phyloP scores from a whole-genome alignment of 2,113 vertebrate genomes.

The Gila orcuttii region DNA sequence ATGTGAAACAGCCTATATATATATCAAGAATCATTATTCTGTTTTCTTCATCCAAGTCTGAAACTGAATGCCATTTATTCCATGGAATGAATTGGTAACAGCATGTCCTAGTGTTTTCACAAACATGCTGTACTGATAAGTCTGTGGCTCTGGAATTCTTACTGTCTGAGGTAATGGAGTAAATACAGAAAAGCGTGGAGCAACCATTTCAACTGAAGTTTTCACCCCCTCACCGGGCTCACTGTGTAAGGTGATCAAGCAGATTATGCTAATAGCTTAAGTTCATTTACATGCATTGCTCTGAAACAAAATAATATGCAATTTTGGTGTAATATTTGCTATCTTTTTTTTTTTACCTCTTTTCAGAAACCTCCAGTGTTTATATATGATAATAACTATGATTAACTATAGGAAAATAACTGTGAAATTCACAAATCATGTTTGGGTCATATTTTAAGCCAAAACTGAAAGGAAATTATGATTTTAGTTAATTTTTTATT shows the following conservation, averaged over 20 bases:
- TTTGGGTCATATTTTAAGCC: not conserved
- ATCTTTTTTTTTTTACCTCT: not conserved
- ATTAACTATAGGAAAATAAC: not conserved
- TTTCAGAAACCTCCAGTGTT: not conserved
- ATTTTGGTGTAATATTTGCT: not conserved
- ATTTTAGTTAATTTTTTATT: not conserved
- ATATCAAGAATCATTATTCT: conserved; percentile 13
- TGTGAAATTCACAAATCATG: not conserved
- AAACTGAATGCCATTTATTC: conserved; percentile 24
- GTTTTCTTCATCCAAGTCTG: not conserved
- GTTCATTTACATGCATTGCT: not conserved
- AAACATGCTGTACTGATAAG: conserved; percentile 20
- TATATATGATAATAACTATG: conserved; percentile 4
- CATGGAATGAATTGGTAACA: conserved; percentile 17
- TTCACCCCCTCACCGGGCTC: not conserved
- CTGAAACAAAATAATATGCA: not conserved
- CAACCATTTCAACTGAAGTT: not conserved
- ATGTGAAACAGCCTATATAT: not conserved
- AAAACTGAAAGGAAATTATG: not conserved
- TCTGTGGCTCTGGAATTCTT: conserved; percentile 30
- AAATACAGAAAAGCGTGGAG: conserved; percentile 5
- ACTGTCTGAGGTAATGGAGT: conserved; percentile 41
- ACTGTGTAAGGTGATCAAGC: not conserved
- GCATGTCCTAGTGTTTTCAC: conserved; percentile 29
- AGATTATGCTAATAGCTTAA: not conserved